These are phyloP conservation scores for Athetis lepigone DNA, from an alignment of 2,888 invertebrate genomes.

Conservation along the genomic window DNA sequence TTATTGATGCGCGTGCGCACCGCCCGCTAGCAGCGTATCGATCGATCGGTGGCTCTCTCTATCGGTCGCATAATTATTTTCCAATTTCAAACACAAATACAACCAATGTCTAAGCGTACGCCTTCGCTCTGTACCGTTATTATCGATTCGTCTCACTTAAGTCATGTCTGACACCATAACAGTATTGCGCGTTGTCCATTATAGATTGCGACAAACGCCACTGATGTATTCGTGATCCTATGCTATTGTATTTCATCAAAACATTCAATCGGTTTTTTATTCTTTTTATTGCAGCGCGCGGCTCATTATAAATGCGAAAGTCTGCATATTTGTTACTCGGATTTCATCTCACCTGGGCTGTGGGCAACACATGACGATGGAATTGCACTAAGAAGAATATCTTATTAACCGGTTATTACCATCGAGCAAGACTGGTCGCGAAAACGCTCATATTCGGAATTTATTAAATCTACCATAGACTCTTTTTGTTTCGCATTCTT, in stretches of 20 bases:
- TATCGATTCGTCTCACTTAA: slow-evolving; percentile 68
- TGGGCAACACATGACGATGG: slow-evolving; percentile 53
- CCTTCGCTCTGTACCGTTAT: slow-evolving; percentile 61
- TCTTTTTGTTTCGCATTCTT: slow-evolving; percentile 14
- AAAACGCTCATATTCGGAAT: slow-evolving; percentile 37
- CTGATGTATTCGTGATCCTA: slow-evolving; percentile 57
- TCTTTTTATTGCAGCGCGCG: slow-evolving; percentile 45
- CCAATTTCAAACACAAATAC: slow-evolving; percentile 58
- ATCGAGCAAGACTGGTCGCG: slow-evolving; percentile 42
- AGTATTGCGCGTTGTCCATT: slow-evolving; percentile 62
- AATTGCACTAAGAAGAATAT: slow-evolving; percentile 52
- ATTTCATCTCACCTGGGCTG: slow-evolving; percentile 52
- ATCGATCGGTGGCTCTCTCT: slow-evolving; percentile 74
- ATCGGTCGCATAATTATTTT: slow-evolving; percentile 62
- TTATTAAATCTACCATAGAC: slow-evolving; percentile 30
- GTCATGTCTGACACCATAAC: slow-evolving; percentile 65
- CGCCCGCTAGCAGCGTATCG: slow-evolving; percentile 70
- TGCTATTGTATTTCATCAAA: slow-evolving; percentile 52
- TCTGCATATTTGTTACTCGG: slow-evolving; percentile 54
- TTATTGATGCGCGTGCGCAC: slow-evolving; percentile 85
- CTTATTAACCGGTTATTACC: slow-evolving; percentile 48
- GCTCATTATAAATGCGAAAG: slow-evolving; percentile 53
- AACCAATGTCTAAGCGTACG: slow-evolving; percentile 56
- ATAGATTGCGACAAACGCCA: slow-evolving; percentile 60
- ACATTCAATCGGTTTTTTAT: slow-evolving; percentile 50